phyloP scores from a whole-genome alignment of 2,113 vertebrate genomes.

The Capra hircus region DNA sequence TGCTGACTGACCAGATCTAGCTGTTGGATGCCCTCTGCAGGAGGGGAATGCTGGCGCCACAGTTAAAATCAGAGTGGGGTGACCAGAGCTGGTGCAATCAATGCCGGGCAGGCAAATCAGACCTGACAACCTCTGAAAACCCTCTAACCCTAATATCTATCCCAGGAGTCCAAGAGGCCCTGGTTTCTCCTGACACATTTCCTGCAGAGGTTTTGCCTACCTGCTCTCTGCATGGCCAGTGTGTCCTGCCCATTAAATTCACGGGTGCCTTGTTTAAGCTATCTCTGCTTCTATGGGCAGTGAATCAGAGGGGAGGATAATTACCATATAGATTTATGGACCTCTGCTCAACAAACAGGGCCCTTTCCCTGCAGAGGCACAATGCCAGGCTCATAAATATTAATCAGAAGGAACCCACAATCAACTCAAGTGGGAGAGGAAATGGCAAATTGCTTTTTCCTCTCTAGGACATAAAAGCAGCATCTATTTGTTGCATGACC shows the following conservation, averaged over 20 bases:
- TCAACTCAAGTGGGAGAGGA: neutral
- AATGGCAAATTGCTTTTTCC: constrained; percentile 1
- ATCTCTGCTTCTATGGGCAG: neutral
- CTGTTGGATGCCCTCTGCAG: too few species aligned
- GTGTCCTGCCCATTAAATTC: neutral
- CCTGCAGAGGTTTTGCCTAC: neutral
- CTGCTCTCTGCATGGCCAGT: neutral
- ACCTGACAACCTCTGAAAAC: neutral
- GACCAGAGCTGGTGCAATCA: neutral
- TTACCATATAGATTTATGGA: constrained; percentile 50
- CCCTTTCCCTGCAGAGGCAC: neutral
- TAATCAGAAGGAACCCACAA: constrained; percentile 44
- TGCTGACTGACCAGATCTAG: neutral
- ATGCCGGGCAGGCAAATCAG: neutral
- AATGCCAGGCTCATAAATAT: constrained; percentile 15
- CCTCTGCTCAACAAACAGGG: constrained; percentile 31
- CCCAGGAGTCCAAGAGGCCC: neutral
- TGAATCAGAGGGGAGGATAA: neutral
- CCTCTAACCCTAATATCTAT: too few species aligned
- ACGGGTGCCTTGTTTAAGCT: neutral
- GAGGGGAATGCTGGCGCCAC: neutral
- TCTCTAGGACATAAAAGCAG: neutral
- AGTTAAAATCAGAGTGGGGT: neutral
- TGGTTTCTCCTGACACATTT: neutral
- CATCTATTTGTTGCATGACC: neutral